Evolutionary conservation across 2,113 vertebrate genomes (phyloP), one percentile per base, ranked within the genome.

Genomic region (Pholis gunnellus): DNA sequence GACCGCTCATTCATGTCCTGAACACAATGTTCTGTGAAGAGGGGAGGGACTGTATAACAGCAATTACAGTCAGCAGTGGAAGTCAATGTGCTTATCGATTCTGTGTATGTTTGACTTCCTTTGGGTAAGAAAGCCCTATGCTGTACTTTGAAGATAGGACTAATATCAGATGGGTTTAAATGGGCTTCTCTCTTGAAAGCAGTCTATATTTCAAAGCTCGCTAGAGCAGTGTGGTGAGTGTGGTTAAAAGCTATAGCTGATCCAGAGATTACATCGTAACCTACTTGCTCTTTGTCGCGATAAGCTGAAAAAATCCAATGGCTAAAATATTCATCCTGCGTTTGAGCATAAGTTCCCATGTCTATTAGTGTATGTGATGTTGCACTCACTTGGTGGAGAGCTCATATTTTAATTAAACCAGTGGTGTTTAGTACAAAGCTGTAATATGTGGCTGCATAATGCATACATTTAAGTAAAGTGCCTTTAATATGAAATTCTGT

Each of bases 21-120:
- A 85, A 92, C 85, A 93, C 85, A 86, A 86, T 90, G 85, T 94
- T 87, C 91, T 66, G n/a, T 56, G 78, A 79, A 54, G 13, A 80
- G 71, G 61, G 70, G 72, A 38, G 78, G 72, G 83, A 60, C 60
- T 73, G 48, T 63, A 66, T 79, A 84, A 85, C 50, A 84, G 74
- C 81, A 86, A 79, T 77, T 78, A 84, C 75, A 87, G 60, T 81
- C 72, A 83, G 31, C 72, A 83, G 36, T 22, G n/a, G 66, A 74
- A 85, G 81, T 86, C 81, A 82, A 75, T 83, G 78, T 75, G 76
- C 36, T 73, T 77, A 90, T 91, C 22, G 72, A 90, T 91, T 87
- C 64, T 44, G 63, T 34, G 13, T 69, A 74, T 88, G 81, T 79
- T 71, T 61, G 40, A 65, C 69, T 63, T 79, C 73, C 56, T 87